Conservation (phyloP, 2,888 invertebrate genomes). For the Eulithis prunata region DNA sequence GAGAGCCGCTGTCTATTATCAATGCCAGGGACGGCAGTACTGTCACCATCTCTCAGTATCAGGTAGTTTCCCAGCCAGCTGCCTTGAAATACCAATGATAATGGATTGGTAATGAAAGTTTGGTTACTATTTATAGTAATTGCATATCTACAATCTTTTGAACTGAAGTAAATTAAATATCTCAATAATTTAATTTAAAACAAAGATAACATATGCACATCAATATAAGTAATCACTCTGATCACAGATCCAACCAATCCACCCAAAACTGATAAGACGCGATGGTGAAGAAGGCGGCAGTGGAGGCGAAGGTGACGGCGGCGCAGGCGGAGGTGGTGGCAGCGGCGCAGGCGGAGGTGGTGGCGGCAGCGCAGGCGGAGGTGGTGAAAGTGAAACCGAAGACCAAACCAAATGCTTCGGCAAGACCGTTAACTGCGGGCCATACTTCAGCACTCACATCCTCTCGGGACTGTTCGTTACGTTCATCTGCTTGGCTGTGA, state of each 20-base stretch:
- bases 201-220: too few species aligned
- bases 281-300: too few species aligned
- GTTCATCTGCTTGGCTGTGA: slow-evolving; percentile 44
- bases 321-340: too few species aligned
- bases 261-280: not conserved
- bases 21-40: slow-evolving; percentile 62
- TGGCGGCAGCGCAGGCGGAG: not conserved
- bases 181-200: too few species aligned
- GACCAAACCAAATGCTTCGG: slow-evolving; percentile 44
- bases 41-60: slow-evolving; percentile 62
- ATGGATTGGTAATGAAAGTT: too few species aligned
- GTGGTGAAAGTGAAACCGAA: not conserved
- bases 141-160: too few species aligned
- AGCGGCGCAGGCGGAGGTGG: not conserved
- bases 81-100: too few species aligned
- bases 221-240: too few species aligned
- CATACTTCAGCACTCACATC: slow-evolving; percentile 56
- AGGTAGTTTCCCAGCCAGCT: slow-evolving; percentile 49
- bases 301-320: too few species aligned
- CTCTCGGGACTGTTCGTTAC: slow-evolving; percentile 51
- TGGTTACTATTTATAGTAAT: too few species aligned
- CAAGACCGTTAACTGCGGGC: slow-evolving; percentile 55
- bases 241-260: slow-evolving; percentile 41
- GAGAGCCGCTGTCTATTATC: slow-evolving; percentile 57
- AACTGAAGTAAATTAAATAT: too few species aligned